Conservation (phyloP, 1,140 invertebrate genomes). For the Macrobrachium rosenbergii region DNA sequence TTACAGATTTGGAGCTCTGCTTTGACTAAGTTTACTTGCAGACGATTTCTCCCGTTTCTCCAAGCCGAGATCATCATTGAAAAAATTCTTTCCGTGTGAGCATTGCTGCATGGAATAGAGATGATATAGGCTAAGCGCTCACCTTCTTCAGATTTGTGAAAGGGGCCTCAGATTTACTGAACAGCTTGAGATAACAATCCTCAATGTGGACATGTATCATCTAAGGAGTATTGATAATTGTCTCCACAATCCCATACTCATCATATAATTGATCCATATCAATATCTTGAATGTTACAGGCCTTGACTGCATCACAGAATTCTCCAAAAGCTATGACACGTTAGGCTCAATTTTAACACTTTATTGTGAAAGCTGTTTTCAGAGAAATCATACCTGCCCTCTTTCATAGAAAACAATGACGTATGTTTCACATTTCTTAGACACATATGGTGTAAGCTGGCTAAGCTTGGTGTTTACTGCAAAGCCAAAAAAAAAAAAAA, state of each 20-base stretch:
- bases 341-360: neutral
- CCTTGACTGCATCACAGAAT: neutral
- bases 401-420: neutral
- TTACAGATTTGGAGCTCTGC: neutral
- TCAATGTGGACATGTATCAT: neutral
- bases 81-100: neutral
- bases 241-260: neutral
- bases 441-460: neutral
- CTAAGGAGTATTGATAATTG: neutral
- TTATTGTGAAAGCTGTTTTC: neutral
- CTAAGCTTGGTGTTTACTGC: neutral
- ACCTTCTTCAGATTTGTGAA: neutral
- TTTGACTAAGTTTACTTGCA: neutral
- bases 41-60: neutral
- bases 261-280: neutral
- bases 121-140: neutral
- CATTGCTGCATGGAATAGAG: neutral
- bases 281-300: slow-evolving; percentile 9
- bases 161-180: neutral
- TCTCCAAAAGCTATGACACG: neutral
- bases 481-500: neutral
- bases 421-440: neutral
- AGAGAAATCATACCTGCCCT: neutral
- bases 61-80: neutral
- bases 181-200: neutral